Evolutionary conservation across 2,113 vertebrate genomes (phyloP).

Genomic region (Notechis scutatus): DNA sequence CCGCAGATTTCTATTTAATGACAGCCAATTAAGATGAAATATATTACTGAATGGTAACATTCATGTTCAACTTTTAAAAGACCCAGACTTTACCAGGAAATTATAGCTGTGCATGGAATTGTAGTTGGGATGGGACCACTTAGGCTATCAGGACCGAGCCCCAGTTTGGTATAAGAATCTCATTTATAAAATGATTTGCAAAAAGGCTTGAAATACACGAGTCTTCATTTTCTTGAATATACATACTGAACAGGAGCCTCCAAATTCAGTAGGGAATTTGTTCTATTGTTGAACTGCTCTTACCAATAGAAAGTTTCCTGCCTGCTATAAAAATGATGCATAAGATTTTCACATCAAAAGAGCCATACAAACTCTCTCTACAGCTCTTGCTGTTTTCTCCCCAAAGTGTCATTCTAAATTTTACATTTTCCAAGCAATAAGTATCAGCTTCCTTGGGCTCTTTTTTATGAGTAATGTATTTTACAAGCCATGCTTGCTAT

Average conservation of each 20-base stretch:
- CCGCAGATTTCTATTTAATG: conserved; percentile 34
- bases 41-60: conserved; percentile 22
- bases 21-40: conserved; percentile 21
- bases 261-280: neutral
- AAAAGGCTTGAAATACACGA: neutral
- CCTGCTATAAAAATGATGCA: neutral
- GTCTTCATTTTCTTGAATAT: neutral
- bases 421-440: neutral
- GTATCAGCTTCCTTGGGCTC: neutral
- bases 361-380: neutral
- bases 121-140: neutral
- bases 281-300: neutral
- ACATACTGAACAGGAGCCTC: neutral
- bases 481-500: neutral
- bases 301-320: neutral
- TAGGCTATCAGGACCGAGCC: neutral
- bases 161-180: neutral
- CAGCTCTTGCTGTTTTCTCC: neutral
- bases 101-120: neutral
- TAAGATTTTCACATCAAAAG: neutral
- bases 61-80: neutral
- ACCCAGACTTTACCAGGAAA: neutral
- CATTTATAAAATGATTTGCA: neutral
- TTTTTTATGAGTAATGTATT: neutral
- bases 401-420: neutral